phyloP scores from a whole-genome alignment of 1,140 invertebrate species.

The Brachystomella parvula region DNA sequence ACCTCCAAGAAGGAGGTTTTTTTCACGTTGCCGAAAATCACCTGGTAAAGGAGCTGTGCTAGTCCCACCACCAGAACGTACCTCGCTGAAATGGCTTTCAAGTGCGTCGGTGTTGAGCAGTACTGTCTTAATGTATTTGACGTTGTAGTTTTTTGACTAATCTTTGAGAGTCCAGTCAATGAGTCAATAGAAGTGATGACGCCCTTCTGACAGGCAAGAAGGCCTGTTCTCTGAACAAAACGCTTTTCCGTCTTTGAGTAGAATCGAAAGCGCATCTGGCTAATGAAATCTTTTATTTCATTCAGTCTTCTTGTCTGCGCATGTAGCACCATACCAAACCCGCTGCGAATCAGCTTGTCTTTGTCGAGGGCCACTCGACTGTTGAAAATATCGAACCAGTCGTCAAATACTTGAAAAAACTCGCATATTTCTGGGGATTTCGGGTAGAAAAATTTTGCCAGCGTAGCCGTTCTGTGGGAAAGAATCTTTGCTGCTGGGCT shows the following conservation, averaged over 20 bases:
- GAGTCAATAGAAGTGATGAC: slow-evolving; percentile 20
- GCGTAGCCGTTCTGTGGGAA: slow-evolving; percentile 19
- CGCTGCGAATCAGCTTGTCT: slow-evolving; percentile 16
- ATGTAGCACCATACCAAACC: slow-evolving; percentile 14
- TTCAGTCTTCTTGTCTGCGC: slow-evolving; percentile 13
- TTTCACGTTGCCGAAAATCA: not conserved
- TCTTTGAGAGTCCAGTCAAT: slow-evolving; percentile 16
- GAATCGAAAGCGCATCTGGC: slow-evolving; percentile 1
- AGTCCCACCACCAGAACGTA: not conserved
- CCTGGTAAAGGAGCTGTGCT: not conserved
- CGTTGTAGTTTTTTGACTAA: slow-evolving; percentile 27
- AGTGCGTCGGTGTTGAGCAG: not conserved
- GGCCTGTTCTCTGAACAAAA: not conserved
- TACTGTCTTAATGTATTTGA: not conserved
- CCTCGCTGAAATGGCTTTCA: not conserved
- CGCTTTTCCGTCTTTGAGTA: not conserved
- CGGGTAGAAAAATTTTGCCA: slow-evolving; percentile 4
- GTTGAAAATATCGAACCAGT: slow-evolving; percentile 35
- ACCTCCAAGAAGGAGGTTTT: not conserved
- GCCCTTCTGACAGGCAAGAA: slow-evolving; percentile 30
- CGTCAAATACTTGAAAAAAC: slow-evolving; percentile 28
- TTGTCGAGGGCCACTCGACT: slow-evolving; percentile 8
- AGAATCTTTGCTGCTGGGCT: slow-evolving; percentile 29
- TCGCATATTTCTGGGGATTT: slow-evolving; percentile 14
- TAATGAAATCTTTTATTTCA: slow-evolving; percentile 11